Percentiles rank a stretch among this genome's conserved stretches.
phyloP scores from a whole-genome alignment of 2,797 vertebrate genomes.

The Cossypha heuglini region DNA sequence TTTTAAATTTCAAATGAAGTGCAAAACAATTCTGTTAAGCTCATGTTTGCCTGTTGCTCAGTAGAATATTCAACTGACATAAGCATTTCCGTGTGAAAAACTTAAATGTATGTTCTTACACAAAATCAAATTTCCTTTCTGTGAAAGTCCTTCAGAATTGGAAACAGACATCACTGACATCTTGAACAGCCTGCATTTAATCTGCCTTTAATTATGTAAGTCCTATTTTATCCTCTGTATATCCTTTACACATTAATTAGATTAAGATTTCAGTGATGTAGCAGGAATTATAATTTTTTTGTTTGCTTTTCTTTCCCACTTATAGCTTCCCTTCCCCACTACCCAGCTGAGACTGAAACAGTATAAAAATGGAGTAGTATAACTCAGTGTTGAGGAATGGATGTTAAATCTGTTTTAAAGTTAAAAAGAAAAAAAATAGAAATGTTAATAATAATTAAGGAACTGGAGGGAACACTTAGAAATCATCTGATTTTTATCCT shows the following conservation, averaged over 20 bases:
- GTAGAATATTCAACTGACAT: background rate
- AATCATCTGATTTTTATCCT: background rate
- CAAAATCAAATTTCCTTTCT: background rate
- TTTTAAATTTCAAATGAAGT: background rate
- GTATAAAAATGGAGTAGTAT: background rate
- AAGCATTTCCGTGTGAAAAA: background rate
- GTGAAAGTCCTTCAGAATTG: background rate
- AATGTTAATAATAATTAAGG: background rate
- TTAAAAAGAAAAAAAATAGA: background rate
- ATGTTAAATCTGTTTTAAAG: background rate
- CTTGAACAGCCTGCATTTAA: background rate
- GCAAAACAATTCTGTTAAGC: background rate
- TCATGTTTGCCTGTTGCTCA: background rate
- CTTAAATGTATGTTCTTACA: background rate
- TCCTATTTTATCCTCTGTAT: background rate
- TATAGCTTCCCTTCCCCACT: background rate
- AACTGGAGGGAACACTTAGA: background rate
- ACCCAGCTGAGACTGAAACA: background rate
- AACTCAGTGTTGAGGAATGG: background rate
- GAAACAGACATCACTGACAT: background rate
- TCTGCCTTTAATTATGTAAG: background rate
- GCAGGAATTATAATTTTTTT: background rate
- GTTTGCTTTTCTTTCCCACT: background rate
- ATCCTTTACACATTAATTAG: background rate
- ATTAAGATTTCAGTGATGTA: background rate